Base-by-base conservation (phyloP, 2,888 invertebrate species). In the Drosophila hamatofila region DNA sequence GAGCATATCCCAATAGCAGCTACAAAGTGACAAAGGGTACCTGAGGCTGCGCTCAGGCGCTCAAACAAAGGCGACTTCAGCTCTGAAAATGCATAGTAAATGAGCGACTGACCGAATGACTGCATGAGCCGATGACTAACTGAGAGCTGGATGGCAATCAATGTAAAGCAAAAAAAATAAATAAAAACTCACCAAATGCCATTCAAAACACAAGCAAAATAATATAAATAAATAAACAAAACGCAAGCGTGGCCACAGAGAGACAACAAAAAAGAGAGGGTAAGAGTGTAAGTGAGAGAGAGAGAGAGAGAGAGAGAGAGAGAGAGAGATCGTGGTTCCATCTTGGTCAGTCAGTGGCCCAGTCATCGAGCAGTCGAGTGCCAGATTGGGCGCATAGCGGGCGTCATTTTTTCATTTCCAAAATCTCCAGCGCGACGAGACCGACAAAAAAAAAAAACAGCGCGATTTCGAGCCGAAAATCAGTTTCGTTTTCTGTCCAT, bases 301-400 rank as follows among this genome's bases (percentile, higher is more conserved):
- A 25, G 54, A 37, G 37, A 11, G 37, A 21, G 33, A 6, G 37
- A 6, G n/a, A n/a, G 52, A 54, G n/a, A 23, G 25, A 2, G 25
- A 27, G 37, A 3, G 54, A 25, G 39, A n/a, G 54, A 54, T 54
- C 56, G 41, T 46, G 51, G 41, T 58, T 75, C 51, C 57, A 56
- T 72, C 69, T 74, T 80, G 74, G 71, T 74, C 78, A 64, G 48
- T 41, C 41, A 65, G 44, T 41, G 72, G 70, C 65, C 55, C 58
- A 48, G 42, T 68, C 59, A 41, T 37, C 33, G 72, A 54, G 44
- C 70, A 78, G 83, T 88, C 78, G 86, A 83, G 67, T 69, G 75
- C 65, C 79, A 86, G 75, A 81, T 90, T 85, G 86, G 84, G 77
- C 80, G 83, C 90, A 78, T 69, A 77, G 72, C 86, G 82, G 90